Percentiles rank a stretch among this genome's conserved stretches.
Conservation (phyloP, 2,888 invertebrate species). For the Noctua fimbriata region DNA sequence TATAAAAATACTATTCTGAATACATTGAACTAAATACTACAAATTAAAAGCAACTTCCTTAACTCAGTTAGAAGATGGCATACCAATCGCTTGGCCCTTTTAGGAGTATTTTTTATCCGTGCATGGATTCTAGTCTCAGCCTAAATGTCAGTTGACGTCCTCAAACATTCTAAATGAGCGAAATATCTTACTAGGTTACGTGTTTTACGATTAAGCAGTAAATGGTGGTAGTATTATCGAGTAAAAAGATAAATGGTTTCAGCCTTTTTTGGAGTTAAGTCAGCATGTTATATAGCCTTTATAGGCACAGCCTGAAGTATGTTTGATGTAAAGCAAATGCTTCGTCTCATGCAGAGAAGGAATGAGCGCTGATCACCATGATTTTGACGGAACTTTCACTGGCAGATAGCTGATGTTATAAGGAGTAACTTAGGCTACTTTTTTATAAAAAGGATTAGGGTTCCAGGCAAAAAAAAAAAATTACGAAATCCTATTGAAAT, state of each 20-base stretch:
- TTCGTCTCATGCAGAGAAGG: no score
- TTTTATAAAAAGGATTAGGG: no score
- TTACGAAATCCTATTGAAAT: no score
- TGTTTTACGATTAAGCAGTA: constrained; percentile 10
- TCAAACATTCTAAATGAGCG: constrained; percentile 46
- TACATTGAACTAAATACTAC: constrained; percentile 2
- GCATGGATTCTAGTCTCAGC: constrained; percentile 22
- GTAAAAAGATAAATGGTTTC: neutral
- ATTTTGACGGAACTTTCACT: no score
- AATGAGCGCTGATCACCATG: neutral
- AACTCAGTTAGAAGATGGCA: constrained; percentile 40
- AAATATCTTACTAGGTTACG: constrained; percentile 25
- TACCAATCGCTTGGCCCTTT: constrained; percentile 29
- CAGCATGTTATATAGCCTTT: constrained; percentile 3
- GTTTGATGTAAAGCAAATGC: neutral
- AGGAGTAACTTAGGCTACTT: no score
- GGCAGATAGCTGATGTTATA: no score
- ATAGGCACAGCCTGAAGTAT: no score
- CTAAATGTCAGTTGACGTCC: constrained; percentile 59
- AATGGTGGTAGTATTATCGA: neutral
- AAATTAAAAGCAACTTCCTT: constrained; percentile 24
- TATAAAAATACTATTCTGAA: neutral
- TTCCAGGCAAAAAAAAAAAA: no score
- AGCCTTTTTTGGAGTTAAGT: neutral
- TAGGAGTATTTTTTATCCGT: constrained; percentile 35